Evolutionary conservation across 2,888 invertebrate species (phyloP).

Genomic region (Gastrophysa polygoni): DNA sequence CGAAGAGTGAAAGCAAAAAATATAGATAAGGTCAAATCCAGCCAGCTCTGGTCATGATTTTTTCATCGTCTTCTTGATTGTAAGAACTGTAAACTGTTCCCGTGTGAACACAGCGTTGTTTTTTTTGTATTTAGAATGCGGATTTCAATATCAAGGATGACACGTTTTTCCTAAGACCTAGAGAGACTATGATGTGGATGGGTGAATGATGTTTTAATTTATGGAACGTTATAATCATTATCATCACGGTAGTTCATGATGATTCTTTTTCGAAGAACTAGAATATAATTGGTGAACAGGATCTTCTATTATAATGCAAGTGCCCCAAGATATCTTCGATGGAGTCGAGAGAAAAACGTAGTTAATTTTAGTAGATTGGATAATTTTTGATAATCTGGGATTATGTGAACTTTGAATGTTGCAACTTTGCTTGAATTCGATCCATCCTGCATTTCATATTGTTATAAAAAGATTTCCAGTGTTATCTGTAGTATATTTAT

Average conservation of each 20-base stretch:
- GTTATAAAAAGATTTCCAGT: too few species aligned
- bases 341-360: too few species aligned
- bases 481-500: too few species aligned
- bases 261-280: neutral
- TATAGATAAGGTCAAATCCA: constrained; percentile 6
- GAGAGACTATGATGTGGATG: neutral
- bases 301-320: neutral
- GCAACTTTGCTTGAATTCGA: too few species aligned
- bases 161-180: constrained; percentile 5
- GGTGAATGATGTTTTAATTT: neutral
- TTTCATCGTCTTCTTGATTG: neutral
- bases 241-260: neutral
- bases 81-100: constrained; percentile 12
- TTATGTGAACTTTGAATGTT: too few species aligned
- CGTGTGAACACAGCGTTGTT: constrained; percentile 25
- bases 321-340: too few species aligned
- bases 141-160: constrained; percentile 16
- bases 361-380: too few species aligned
- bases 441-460: too few species aligned
- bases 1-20: constrained; percentile 10
- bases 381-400: too few species aligned
- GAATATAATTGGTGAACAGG: neutral
- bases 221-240: neutral
- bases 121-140: constrained; percentile 15
- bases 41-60: constrained; percentile 11